These are phyloP conservation scores for Macheiramphus alcinus DNA, from an alignment of 2,113 vertebrate species.

Conservation along the genomic window DNA sequence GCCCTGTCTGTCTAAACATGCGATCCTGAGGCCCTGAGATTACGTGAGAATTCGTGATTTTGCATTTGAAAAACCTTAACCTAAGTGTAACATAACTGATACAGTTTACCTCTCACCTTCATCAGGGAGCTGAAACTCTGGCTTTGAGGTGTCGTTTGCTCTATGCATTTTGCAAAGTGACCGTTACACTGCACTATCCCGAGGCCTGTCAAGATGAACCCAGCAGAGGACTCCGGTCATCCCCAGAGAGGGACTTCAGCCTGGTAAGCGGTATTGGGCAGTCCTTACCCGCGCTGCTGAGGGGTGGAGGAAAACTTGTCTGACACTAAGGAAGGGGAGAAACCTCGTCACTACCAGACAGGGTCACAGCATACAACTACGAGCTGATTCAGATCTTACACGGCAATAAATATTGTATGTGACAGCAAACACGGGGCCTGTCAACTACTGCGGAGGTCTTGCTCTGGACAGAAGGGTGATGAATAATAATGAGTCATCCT, in stretches of 20 bases:
- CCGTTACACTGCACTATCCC: background rate
- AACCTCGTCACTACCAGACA: background rate
- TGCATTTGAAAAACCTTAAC: background rate
- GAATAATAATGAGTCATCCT: background rate
- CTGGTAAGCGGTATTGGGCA: fast-evolving
- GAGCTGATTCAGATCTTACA: background rate
- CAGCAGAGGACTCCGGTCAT: background rate
- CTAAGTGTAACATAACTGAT: background rate
- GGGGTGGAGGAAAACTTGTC: background rate
- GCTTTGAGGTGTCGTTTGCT: background rate
- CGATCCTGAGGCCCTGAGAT: background rate
- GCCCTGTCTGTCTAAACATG: background rate
- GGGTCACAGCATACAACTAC: background rate
- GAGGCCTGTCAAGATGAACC: background rate
- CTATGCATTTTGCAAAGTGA: fast-evolving
- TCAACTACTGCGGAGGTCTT: background rate
- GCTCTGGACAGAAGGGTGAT: background rate
- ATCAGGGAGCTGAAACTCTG: background rate
- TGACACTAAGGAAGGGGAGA: background rate
- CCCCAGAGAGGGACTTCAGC: background rate
- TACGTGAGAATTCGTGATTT: background rate
- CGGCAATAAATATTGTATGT: background rate
- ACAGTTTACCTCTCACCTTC: background rate
- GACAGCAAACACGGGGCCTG: background rate
- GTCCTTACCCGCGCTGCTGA: background rate